Conservation (phyloP, 2,113 vertebrate species). For the Gavia stellata region DNA sequence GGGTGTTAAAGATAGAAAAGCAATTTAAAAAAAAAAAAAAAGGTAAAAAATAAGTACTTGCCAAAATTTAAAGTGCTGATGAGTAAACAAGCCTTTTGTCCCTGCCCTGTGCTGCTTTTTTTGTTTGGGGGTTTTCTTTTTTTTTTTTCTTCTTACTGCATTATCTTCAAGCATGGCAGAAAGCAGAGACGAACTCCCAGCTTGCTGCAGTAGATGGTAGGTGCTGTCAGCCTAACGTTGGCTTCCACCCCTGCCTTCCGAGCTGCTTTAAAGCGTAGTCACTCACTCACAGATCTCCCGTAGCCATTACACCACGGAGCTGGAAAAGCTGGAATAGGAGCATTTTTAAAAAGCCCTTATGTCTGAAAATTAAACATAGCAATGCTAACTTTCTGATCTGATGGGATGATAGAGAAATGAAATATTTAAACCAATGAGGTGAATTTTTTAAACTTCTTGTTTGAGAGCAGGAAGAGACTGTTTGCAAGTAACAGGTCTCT, state of each 20-base stretch:
- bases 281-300: background rate
- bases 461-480: background rate
- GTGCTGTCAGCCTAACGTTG: background rate
- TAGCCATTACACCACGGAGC: background rate
- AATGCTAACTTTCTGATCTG: background rate
- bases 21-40: background rate
- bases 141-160: background rate
- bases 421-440: background rate
- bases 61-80: constrained; percentile 17
- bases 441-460: background rate
- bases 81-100: constrained; percentile 49
- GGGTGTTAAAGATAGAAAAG: background rate
- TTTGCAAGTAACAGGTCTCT: background rate
- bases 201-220: constrained; percentile 44
- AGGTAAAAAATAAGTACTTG: background rate
- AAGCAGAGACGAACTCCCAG: background rate
- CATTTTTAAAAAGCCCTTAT: background rate
- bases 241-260: background rate
- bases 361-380: background rate
- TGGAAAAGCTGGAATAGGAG: constrained; percentile 13
- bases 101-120: constrained; percentile 43
- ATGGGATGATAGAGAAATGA: background rate
- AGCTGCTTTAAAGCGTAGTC: background rate
- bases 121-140: background rate
- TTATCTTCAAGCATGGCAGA: background rate